These are phyloP conservation scores for Lepidocyrtinus sp. DNA, from an alignment of 2,888 invertebrate species.

Conservation along the genomic window DNA sequence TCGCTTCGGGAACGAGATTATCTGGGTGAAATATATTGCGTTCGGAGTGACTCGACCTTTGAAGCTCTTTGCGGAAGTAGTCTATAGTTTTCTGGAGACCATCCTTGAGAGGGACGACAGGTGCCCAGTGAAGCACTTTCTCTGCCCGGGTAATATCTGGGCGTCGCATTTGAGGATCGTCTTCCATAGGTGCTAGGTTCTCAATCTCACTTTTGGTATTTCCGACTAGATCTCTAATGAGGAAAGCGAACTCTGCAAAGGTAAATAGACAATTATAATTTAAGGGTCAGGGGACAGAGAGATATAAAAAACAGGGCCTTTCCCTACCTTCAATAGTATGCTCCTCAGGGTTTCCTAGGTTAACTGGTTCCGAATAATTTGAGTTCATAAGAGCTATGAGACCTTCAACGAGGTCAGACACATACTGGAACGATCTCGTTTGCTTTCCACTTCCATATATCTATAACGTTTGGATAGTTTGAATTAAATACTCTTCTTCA, in stretches of 20 bases:
- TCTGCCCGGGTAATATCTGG: conserved; percentile 95
- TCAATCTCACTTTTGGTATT: conserved; percentile 85
- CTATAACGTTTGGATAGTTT: conserved; percentile 72
- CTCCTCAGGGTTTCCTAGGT: conserved; percentile 98
- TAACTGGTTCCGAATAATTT: conserved; percentile 93
- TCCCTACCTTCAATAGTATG: conserved; percentile 94
- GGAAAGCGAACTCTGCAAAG: conserved; percentile 84
- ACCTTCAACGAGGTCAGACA: conserved; percentile 97
- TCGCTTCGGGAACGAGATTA: conserved; percentile 51
- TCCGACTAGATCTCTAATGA: conserved; percentile 88
- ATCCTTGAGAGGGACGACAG: conserved; percentile 85
- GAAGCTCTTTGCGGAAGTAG: conserved; percentile 92
- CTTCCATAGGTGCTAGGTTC: conserved; percentile 89
- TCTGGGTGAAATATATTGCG: conserved; percentile 72
- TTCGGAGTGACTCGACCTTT: conserved; percentile 75
- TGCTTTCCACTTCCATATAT: conserved; percentile 90
- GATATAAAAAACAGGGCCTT: no score
- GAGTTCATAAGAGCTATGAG: conserved; percentile 93
- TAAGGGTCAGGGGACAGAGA: no score
- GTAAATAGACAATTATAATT: no score
- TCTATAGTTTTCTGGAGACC: conserved; percentile 94
- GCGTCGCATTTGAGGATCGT: conserved; percentile 95
- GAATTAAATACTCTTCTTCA: background rate
- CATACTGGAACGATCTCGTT: conserved; percentile 98
- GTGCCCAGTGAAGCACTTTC: conserved; percentile 89